Conservation (phyloP, 2,797 vertebrate genomes). For the Brotula barbata region DNA sequence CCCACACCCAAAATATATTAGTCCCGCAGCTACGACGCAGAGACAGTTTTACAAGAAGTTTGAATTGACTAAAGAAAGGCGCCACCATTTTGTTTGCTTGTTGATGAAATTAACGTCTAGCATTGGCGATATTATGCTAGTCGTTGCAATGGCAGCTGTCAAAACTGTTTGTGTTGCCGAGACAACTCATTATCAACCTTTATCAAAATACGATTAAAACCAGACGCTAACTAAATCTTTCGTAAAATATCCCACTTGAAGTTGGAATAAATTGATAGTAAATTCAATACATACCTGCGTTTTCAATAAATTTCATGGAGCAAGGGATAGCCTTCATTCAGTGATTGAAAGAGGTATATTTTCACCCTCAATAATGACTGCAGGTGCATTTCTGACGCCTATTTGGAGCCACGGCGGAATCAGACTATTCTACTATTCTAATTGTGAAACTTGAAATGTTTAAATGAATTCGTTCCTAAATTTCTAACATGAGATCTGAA, state of each 20-base stretch:
- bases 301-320: conserved; percentile 45
- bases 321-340: conserved; percentile 51
- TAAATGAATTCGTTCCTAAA: background rate
- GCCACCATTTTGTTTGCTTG: background rate
- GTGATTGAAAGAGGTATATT: background rate
- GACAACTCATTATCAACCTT: background rate
- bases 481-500: background rate
- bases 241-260: background rate
- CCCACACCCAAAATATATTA: background rate
- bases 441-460: background rate
- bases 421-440: background rate
- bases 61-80: background rate
- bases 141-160: conserved; percentile 57
- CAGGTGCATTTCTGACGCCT: conserved; percentile 11
- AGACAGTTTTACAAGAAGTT: background rate
- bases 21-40: accelerated
- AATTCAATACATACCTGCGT: conserved; percentile 54
- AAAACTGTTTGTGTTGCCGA: conserved; percentile 37
- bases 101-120: background rate
- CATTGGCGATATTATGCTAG: conserved; percentile 15
- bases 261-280: background rate
- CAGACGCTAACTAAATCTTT: background rate
- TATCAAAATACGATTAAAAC: background rate
- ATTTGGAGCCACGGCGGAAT: background rate
- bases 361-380: conserved; percentile 48